Percentiles rank a stretch among this genome's conserved stretches.
These are phyloP conservation scores for Eurosta solidaginis DNA, from an alignment of 1,140 invertebrate genomes.

Conservation along the genomic window DNA sequence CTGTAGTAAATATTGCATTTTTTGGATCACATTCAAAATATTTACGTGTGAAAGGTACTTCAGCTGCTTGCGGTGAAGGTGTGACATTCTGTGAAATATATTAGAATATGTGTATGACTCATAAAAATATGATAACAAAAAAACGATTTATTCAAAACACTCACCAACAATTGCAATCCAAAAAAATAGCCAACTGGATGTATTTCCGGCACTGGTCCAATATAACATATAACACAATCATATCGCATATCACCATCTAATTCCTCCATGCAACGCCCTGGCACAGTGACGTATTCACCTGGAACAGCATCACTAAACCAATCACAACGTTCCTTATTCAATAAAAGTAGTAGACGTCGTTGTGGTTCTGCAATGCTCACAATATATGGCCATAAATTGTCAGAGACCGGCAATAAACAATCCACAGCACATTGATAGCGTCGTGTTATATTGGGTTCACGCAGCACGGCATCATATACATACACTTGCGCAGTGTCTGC, in stretches of 20 bases:
- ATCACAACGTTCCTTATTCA: conserved; percentile 58
- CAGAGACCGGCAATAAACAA: conserved; percentile 35
- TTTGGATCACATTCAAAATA: conserved; percentile 42
- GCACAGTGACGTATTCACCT: conserved; percentile 53
- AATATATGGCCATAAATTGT: conserved; percentile 62
- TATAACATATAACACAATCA: conserved; percentile 61
- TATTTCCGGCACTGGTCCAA: conserved; percentile 62
- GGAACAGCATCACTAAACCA: conserved; percentile 52
- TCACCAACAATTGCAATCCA: conserved; percentile 65
- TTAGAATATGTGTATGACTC: background rate
- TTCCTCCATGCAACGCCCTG: background rate
- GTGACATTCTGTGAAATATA: conserved; percentile 31
- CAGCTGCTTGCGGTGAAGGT: conserved; percentile 41
- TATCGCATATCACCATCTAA: conserved; percentile 46
- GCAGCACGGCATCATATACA: conserved; percentile 32
- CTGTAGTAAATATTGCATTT: conserved; percentile 43
- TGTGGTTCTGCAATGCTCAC: conserved; percentile 60
- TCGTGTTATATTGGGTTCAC: conserved; percentile 32
- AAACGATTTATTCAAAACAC: conserved; percentile 25
- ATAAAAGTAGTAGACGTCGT: conserved; percentile 62
- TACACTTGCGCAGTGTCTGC: background rate
- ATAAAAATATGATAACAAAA: background rate
- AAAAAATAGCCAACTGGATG: conserved; percentile 64
- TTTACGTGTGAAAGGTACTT: conserved; percentile 39
- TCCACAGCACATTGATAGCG: conserved; percentile 38